Evolutionary conservation across 92 coral and sea anemone genomes (phyloP), one percentile per base, ranked within the genome.

Genomic region (Palythoa grandis): DNA sequence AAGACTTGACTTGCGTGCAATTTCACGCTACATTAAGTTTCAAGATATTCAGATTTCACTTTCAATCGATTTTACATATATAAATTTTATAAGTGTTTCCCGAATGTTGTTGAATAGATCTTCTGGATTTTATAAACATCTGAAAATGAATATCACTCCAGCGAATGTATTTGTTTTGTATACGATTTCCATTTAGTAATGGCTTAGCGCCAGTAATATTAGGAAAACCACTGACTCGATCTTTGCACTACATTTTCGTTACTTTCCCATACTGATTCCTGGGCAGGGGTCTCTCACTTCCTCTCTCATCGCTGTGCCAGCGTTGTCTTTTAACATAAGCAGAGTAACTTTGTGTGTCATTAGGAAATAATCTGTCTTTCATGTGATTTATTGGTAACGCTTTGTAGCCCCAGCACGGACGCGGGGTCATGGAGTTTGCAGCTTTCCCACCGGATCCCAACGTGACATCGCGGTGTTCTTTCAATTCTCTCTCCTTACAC

Each of bases 361-460:
- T 93, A 2, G 93, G 95, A 43, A 89, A 94, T 43, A 94, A 76
- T 61, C 83, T 82, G 69, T 92, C 95, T 70, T 92, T 91, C 29
- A 93, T 86, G 0, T 95, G 86, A 72, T 94, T 90, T 29, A 90
- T 69, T n/a, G 98, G 97, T 12, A 97, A 56, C 58, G 91, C 90
- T 75, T 95, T 97, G 25, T 88, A 91, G 2, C 89, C 90, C 99
- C 99, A 97, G 17, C 83, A 80, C 3, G 99, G 95, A 15, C 98
- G 87, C 0, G 98, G 99, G 35, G 93, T 94, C 40, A 90, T 94
- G 63, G 91, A 92, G 73, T 92, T 97, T 0, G 99, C 99, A 7
- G 99, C 99, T 53, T 92, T 93, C 39, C 89, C 67, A 0, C 99
- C 99, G 7, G 86, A 85, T 3, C 98, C 96, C 52, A 97, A 87